A percentile compares a stretch with the other conserved stretches of the same genome.
These are phyloP conservation scores for Megaustenia siamemsis DNA, from an alignment of 2,888 invertebrate genomes.

Conservation along the genomic window DNA sequence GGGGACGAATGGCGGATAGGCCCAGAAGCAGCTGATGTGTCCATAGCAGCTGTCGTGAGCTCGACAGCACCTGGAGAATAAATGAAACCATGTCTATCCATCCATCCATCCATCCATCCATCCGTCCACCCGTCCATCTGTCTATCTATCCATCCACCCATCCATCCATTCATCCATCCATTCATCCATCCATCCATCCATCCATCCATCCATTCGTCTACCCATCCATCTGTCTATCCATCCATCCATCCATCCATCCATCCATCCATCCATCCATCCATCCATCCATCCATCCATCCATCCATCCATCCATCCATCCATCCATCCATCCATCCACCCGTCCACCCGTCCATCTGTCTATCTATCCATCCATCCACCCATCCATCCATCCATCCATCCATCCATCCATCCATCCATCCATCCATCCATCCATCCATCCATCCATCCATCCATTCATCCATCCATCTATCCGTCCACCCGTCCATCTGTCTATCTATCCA, in stretches of 20 bases:
- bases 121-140: neutral
- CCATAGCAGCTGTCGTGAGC: constrained; percentile 70
- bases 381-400: neutral
- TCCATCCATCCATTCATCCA: neutral
- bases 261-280: neutral
- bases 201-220: neutral
- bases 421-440: neutral
- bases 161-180: neutral
- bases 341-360: neutral
- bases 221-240: neutral
- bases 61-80: constrained; percentile 66
- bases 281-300: neutral
- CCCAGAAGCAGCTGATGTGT: constrained; percentile 61
- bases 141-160: neutral
- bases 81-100: neutral
- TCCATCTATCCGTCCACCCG: neutral
- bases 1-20: constrained; percentile 65
- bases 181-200: neutral
- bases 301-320: neutral
- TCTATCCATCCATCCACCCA: neutral
- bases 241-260: neutral
- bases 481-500: neutral
- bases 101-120: too few relatives aligned
- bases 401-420: neutral
- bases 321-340: neutral